A percentile compares a stretch with the other conserved stretches of the same genome.
phyloP scores from a whole-genome alignment of 2,113 vertebrate species.

The Eublepharis macularius region DNA sequence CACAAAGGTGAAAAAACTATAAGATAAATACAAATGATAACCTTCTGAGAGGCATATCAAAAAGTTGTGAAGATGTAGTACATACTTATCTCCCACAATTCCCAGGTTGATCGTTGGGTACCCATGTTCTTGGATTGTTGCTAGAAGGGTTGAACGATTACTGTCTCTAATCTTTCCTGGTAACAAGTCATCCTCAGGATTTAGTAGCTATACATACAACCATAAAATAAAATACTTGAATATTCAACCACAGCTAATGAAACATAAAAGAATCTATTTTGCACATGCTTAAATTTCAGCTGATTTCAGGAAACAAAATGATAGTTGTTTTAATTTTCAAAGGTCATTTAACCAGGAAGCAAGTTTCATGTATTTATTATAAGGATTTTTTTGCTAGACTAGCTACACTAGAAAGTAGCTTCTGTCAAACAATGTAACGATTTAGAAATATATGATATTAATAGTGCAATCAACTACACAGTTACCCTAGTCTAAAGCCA shows the following conservation, averaged over 20 bases:
- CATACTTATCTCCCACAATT: conserved; percentile 99
- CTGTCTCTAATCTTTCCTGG: conserved; percentile 98
- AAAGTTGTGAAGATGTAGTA: conserved; percentile 67
- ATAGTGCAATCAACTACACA: too few relatives aligned
- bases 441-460: background rate
- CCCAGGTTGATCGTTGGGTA: conserved; percentile 99
- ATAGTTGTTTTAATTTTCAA: background rate
- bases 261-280: background rate
- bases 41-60: background rate
- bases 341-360: background rate
- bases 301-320: rapidly evolving
- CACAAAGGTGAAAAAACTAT: background rate
- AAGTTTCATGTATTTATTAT: conserved; percentile 25
- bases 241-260: background rate
- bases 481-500: too few relatives aligned
- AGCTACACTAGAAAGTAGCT: too few relatives aligned
- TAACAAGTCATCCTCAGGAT: conserved; percentile 97
- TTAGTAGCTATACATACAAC: conserved; percentile 84
- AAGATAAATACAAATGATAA: conserved; percentile 5
- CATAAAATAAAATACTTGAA: conserved; percentile 50
- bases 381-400: background rate
- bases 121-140: conserved; percentile 98
- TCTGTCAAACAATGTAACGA: background rate
- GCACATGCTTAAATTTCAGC: background rate
- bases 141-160: conserved; percentile 95